A percentile compares a stretch with the other conserved stretches of the same genome.
Conservation (phyloP, 2,113 vertebrate genomes). For the Poeciliopsis retropinna region DNA sequence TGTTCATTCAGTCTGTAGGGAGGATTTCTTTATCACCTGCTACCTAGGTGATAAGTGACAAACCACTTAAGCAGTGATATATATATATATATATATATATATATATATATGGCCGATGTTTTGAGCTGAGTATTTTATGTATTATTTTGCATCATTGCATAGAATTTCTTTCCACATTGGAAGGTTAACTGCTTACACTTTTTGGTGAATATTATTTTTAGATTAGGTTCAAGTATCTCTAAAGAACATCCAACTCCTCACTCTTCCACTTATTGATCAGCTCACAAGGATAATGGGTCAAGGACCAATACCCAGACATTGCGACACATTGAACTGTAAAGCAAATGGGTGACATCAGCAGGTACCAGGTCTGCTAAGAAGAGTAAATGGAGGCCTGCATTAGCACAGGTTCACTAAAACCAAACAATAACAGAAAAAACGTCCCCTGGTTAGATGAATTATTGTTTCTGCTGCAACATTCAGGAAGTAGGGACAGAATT, state of each 20-base stretch:
- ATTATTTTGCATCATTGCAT: not conserved
- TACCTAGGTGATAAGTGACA: not conserved
- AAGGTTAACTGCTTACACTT: not conserved
- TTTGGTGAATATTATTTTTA: not conserved
- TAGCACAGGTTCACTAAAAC: not conserved
- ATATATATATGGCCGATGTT: too few species aligned
- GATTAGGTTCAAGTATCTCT: not conserved
- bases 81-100: too few species aligned
- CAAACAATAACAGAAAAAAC: not conserved
- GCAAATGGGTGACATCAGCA: not conserved
- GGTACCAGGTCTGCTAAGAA: not conserved
- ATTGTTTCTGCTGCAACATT: not conserved
- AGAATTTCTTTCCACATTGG: not conserved
- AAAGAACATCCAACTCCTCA: not conserved
- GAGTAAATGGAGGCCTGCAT: not conserved
- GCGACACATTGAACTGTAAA: too few species aligned
- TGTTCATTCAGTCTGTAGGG: not conserved
- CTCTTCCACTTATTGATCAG: not conserved
- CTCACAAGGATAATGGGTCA: not conserved
- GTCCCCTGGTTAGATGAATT: not conserved
- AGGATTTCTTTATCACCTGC: not conserved
- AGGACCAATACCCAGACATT: not conserved
- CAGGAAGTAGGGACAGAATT: not conserved
- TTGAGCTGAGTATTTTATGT: too few species aligned
- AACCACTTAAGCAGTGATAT: too few species aligned